Evolutionary conservation across 2,888 invertebrate genomes (phyloP).

Genomic region (Rotaria socialis): DNA sequence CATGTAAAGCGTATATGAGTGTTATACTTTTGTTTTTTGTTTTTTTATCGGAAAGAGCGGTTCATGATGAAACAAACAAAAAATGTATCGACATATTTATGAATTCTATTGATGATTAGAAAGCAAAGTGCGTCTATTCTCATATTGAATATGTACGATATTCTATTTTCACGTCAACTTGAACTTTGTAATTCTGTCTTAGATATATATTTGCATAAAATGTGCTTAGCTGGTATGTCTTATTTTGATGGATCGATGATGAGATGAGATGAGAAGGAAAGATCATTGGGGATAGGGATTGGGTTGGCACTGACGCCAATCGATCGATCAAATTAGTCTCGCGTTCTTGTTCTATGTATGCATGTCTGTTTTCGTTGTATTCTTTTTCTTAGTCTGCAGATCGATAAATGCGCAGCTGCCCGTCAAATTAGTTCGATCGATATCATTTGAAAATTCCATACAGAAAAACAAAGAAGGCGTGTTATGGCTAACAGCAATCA

Average conservation of each 20-base stretch:
- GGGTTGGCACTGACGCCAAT: neutral
- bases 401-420: constrained; percentile 5
- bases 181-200: constrained; percentile 22
- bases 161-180: constrained; percentile 20
- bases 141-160: neutral
- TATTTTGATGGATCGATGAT: constrained; percentile 12
- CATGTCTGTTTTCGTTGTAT: constrained; percentile 5
- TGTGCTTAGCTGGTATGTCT: neutral
- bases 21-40: neutral
- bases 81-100: constrained; percentile 12
- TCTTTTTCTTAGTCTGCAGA: neutral
- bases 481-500: constrained; percentile 16
- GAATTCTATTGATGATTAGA: constrained; percentile 22
- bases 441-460: neutral
- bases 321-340: constrained; percentile 32
- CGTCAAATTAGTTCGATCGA: constrained; percentile 29
- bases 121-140: neutral
- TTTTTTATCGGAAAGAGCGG: neutral
- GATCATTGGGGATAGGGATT: neutral
- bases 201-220: constrained; percentile 17
- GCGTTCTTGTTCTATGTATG: neutral
- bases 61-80: neutral
- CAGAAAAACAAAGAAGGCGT: neutral
- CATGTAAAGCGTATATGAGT: neutral
- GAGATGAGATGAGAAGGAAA: neutral